Evolutionary conservation across 2,113 vertebrate genomes (phyloP).

Genomic region (Propithecus coquereli): DNA sequence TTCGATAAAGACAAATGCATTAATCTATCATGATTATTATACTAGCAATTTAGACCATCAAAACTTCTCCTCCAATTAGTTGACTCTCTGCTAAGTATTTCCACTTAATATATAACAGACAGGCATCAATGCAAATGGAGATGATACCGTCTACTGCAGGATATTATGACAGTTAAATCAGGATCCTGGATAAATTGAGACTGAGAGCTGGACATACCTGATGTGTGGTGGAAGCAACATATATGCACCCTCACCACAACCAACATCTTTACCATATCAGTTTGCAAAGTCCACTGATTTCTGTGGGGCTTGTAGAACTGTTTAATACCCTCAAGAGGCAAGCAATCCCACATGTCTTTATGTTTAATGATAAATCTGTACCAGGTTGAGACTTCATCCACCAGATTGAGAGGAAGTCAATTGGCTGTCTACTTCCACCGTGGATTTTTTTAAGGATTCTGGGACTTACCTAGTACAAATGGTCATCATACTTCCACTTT

Average conservation of each 20-base stretch:
- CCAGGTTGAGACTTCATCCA: background rate
- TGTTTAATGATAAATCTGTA: background rate
- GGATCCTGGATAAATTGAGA: background rate
- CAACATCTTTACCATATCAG: background rate
- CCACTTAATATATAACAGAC: background rate
- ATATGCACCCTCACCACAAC: background rate
- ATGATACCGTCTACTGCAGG: background rate
- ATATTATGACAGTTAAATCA: background rate
- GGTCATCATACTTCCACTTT: background rate
- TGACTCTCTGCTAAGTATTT: conserved; percentile 1
- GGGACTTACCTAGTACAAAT: background rate
- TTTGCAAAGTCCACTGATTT: background rate
- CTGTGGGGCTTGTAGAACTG: background rate
- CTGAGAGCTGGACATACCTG: background rate
- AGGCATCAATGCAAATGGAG: background rate
- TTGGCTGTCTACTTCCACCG: background rate
- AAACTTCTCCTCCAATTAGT: conserved; percentile 33
- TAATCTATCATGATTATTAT: conserved; percentile 16
- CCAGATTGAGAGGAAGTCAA: background rate
- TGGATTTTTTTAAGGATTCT: background rate
- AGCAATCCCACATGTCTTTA: background rate
- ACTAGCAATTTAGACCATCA: background rate
- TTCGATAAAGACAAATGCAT: background rate
- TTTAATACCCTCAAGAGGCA: background rate
- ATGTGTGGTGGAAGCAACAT: background rate